Base-by-base conservation (phyloP, 2,888 invertebrate genomes). In the Calameuta filiformis region DNA sequence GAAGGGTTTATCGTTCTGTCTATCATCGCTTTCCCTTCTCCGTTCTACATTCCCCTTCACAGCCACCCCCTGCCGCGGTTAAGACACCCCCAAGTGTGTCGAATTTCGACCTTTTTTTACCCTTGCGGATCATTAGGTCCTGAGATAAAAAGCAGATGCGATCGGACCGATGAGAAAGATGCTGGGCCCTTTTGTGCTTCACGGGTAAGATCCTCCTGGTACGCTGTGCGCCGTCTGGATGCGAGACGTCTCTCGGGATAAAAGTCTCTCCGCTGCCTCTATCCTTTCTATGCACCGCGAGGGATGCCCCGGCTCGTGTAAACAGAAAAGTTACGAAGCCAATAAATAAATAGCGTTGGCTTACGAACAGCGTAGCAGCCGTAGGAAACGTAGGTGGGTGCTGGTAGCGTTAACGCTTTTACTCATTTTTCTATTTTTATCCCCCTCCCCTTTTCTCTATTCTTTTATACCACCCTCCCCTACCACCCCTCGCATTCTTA, bases 311-410 rank as follows among this genome's bases (percentile, higher is more conserved):
- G 23, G 56, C 56, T 75, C 77, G 56, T 77, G 75, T 75, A 79
- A 81, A 79, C 81, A 79, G 76, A 80, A 84, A 84, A 84, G 82
- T 84, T 85, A 82, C 83, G 79, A 82, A 82, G 83, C 83, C 84
- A 81, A 84, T 84, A 85, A 84, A 85, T 84, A 85, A 84, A 84
- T 84, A 82, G 80, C 69, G 76, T 35, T 56, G 56, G 56, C 56
- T 56, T 56, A 23, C 56, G 56, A 56, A 23, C 23, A 56, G 23
- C 56, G 23, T 0, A 23, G 56, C 23, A 56, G 23, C 23, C 9
- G 23, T 9, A 3, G 56, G 9, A 56, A 56, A 56, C 56, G 56
- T 23, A 56, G 56, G 35, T 3, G 12, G 35, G 12, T 35, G 40
- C 56, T 56, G 23, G 56, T 56, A 56, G 56, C 56, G 23, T 56